Conservation (phyloP, 2,113 vertebrate genomes). For the Onychorhynchus coronatus region DNA sequence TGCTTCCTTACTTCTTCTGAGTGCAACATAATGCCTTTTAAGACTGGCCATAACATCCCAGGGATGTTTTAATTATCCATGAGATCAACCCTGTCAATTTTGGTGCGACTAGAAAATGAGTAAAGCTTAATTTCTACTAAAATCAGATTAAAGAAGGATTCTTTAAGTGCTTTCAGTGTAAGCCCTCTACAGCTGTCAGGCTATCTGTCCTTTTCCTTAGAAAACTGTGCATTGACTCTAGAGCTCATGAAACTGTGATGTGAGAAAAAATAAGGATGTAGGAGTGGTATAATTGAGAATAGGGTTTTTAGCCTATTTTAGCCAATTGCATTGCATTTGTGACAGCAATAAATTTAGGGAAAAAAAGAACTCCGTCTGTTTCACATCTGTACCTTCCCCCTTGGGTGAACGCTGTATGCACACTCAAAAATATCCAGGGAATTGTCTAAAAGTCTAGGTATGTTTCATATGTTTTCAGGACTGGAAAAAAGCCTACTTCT, state of each 20-base stretch:
- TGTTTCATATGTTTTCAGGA: not conserved
- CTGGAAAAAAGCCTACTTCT: not conserved
- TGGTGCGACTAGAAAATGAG: not conserved
- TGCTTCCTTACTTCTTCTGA: not conserved
- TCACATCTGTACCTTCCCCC: not conserved
- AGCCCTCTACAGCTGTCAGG: not conserved
- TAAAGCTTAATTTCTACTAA: constrained; percentile 1
- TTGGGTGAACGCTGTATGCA: not conserved
- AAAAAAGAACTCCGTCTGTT: not conserved
- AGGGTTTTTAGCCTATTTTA: not conserved
- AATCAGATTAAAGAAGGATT: constrained; percentile 21
- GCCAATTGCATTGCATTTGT: not conserved
- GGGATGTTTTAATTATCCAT: not conserved
- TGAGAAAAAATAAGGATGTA: not conserved
- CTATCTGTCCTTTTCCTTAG: not conserved
- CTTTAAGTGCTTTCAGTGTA: not conserved
- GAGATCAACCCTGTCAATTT: not conserved
- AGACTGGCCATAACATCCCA: not conserved
- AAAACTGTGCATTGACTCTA: not conserved
- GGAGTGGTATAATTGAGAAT: not conserved
- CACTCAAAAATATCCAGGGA: not conserved
- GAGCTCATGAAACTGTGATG: not conserved
- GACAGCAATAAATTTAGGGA: not conserved
- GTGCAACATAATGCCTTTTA: not conserved
- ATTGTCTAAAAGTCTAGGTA: not conserved